Conservation (phyloP, 2,113 vertebrate species). For the Indri indri region DNA sequence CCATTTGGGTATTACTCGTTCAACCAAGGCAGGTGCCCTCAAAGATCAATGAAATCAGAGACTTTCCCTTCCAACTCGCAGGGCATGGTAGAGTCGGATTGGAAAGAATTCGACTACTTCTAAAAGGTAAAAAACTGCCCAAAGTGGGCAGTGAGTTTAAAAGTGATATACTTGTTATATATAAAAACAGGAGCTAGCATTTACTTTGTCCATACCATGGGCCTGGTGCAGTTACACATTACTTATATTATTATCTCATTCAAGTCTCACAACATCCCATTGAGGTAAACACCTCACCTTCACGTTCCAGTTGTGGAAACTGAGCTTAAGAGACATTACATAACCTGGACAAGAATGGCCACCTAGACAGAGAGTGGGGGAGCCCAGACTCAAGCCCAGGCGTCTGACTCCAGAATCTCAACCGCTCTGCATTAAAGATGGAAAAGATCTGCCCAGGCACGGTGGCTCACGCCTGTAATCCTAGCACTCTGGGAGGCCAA, state of each 20-base stretch:
- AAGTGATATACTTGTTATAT: background rate
- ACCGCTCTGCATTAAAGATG: background rate
- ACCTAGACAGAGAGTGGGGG: background rate
- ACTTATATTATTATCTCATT: background rate
- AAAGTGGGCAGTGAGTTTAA: background rate
- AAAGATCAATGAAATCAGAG: slow-evolving; percentile 7
- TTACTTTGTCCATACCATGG: background rate
- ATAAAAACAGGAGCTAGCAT: background rate
- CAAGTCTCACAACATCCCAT: background rate
- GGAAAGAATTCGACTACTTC: background rate
- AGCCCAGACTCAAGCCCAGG: background rate
- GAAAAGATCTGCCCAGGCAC: too few species aligned
- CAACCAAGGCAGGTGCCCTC: slow-evolving; percentile 12
- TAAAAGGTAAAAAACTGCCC: background rate
- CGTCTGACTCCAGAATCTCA: background rate
- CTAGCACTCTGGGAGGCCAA: too few species aligned
- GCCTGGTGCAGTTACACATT: background rate
- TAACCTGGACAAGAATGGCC: background rate
- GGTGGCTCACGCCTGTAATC: too few species aligned
- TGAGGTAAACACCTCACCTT: background rate
- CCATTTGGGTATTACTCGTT: background rate
- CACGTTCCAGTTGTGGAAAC: background rate
- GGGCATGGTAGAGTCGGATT: background rate
- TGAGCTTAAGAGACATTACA: background rate
- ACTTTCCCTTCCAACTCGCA: background rate